phyloP scores from a whole-genome alignment of 1,140 invertebrate genomes.

The Apis florea region DNA sequence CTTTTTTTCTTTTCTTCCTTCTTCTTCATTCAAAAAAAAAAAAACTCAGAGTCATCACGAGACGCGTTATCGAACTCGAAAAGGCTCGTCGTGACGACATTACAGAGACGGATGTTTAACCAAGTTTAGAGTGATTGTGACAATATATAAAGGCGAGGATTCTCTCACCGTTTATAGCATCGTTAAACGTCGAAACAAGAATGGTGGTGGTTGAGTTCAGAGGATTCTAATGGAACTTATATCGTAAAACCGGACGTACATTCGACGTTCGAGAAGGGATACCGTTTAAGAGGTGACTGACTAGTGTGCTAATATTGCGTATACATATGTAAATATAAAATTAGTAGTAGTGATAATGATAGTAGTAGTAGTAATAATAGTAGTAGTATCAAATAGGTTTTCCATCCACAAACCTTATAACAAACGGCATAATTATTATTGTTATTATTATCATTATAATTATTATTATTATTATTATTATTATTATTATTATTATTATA shows the following conservation, averaged over 20 bases:
- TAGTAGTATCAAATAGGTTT: conserved; percentile 37
- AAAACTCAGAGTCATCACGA: too few relatives aligned
- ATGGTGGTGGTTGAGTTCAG: conserved; percentile 1
- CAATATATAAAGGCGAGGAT: neutral
- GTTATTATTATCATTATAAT: too few relatives aligned
- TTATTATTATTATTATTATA: too few relatives aligned
- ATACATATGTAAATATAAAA: conserved; percentile 34
- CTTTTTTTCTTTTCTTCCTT: too few relatives aligned
- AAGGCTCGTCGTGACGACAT: too few relatives aligned
- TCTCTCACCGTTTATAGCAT: neutral
- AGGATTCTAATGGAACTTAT: conserved; percentile 33
- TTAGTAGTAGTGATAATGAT: too few relatives aligned
- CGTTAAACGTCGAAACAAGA: neutral
- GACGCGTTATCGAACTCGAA: too few relatives aligned
- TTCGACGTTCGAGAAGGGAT: conserved; percentile 32
- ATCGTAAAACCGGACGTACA: neutral
- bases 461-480: too few relatives aligned
- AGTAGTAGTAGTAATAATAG: too few relatives aligned
- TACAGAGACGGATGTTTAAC: neutral
- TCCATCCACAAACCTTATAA: conserved; percentile 33
- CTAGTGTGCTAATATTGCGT: conserved; percentile 60
- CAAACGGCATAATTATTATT: neutral
- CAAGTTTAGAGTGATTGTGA: neutral
- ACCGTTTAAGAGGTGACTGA: conserved; percentile 55
- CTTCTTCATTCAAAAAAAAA: too few relatives aligned